Evolutionary conservation across 2,888 invertebrate species (phyloP), one percentile per base, ranked within the genome.

Genomic region (Tridacna gigas): DNA sequence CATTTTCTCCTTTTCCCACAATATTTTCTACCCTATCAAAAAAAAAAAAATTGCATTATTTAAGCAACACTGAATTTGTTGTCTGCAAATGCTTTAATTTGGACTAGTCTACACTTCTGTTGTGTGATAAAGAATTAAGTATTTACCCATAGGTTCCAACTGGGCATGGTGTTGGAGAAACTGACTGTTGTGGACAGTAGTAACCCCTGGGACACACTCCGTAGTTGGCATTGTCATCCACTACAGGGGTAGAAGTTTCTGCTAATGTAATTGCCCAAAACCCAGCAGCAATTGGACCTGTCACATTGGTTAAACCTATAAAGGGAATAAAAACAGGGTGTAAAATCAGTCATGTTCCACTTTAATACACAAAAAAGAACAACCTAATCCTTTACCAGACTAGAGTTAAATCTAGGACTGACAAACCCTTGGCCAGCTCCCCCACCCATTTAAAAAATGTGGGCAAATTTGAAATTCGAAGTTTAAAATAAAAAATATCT

Each of bases 171-270:
- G 76, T 88, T 12, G 93, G 93, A 13, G 83, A 78, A 18, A 85
- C 76, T 26, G 91, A 90, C 15, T 90, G 92, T 75, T 89, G 88
- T 7, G 91, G 92, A 83, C 94, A 94, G 79, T 93, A 94, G 84
- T 85, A 91, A 0, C 94, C 94, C 73, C 91, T 91, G 0, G 92
- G 92, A 89, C 94, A 94, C 18, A 91, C 83, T 1, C 94, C 94
- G n/a, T 79, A 84, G 47, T 89, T 76, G 0, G 80, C 69, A 63
- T 89, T 90, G 77, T 93, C 92, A 18, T 92, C 92, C 11, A 92
- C 88, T 20, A 85, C 86, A 1, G 94, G 94, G 12, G 90, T 89
- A 0, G 85, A 74, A 0, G 89, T 90, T 0, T 90, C 91, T 0
- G 91, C 88, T 1, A 90, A 90, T 11, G 76, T 80, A n/a, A 84